Conservation (phyloP, 2,797 vertebrate species). For the Malacoraja senta region DNA sequence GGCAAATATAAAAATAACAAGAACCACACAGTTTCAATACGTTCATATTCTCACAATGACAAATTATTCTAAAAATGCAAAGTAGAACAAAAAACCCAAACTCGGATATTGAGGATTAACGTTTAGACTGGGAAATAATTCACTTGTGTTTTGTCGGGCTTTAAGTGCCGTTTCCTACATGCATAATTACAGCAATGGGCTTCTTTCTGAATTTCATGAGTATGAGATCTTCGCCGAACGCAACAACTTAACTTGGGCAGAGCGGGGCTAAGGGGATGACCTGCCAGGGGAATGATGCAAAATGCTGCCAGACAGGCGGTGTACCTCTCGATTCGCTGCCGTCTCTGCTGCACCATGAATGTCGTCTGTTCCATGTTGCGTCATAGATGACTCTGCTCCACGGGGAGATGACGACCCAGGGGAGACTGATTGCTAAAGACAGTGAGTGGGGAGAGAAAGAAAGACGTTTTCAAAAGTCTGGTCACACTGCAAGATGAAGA, state of each 20-base stretch:
- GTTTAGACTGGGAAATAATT: background rate
- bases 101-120: no score
- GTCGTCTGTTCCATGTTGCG: conserved; percentile 69
- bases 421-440: conserved; percentile 66
- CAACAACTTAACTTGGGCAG: no score
- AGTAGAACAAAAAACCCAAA: background rate
- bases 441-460: background rate
- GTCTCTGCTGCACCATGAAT: conserved; percentile 64
- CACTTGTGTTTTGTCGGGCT: background rate
- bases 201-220: background rate
- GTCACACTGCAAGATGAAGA: background rate
- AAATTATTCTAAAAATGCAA: background rate
- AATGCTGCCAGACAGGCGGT: background rate
- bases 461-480: background rate
- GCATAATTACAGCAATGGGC: background rate
- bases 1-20: background rate
- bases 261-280: background rate
- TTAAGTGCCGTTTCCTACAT: background rate
- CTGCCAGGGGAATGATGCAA: background rate
- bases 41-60: background rate
- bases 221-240: background rate
- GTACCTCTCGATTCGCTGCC: conserved; percentile 78
- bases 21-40: no score
- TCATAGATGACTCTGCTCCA: conserved; percentile 80
- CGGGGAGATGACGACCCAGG: conserved; percentile 76